These are phyloP conservation scores for Ptychadena robeensis DNA, from an alignment of 2,797 vertebrate genomes.

Conservation along the genomic window DNA sequence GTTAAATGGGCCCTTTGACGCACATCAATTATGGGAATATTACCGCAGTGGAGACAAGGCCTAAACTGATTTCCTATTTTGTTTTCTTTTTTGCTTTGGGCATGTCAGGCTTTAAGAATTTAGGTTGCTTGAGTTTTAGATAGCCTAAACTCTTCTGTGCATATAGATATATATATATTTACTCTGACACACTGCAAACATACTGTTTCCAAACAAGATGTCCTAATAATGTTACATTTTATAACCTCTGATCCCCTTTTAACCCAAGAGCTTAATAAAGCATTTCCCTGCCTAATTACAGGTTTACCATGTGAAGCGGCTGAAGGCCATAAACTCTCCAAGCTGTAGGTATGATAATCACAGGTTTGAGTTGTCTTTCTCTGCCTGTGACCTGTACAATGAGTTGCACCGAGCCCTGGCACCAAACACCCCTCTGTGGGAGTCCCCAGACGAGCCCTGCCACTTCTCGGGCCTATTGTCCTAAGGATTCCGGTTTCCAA, in stretches of 20 bases:
- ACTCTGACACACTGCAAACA: no score
- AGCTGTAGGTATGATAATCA: background rate
- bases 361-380: background rate
- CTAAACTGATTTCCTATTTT: no score
- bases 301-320: background rate
- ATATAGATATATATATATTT: no score
- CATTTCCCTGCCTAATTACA: background rate
- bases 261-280: background rate
- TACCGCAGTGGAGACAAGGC: no score
- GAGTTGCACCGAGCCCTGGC: background rate
- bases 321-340: no score
- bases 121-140: no score
- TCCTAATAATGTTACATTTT: background rate
- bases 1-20: no score
- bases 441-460: conserved; percentile 18
- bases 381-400: background rate
- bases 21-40: no score
- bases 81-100: no score
- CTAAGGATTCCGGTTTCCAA: conserved; percentile 36
- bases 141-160: no score
- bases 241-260: background rate
- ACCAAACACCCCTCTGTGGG: conserved; percentile 33
- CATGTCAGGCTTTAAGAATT: no score
- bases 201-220: no score
- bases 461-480: conserved; percentile 47